Base-by-base conservation (phyloP, 2,888 invertebrate genomes). In the Cybosia mesomella region DNA sequence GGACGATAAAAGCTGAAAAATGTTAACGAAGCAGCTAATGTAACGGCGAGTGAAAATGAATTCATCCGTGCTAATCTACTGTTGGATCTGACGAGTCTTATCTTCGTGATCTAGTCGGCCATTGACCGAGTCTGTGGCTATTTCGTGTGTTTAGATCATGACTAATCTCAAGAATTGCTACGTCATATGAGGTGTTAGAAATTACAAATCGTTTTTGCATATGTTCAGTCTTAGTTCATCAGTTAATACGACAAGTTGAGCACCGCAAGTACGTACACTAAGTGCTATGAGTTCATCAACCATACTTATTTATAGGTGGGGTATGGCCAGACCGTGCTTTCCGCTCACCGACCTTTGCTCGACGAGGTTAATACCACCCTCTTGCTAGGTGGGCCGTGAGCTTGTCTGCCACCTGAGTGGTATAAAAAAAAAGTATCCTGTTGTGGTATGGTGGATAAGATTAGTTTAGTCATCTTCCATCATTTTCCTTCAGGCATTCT, bases 21-120 rank as follows among this genome's bases (percentile, higher is more conserved):
- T 87, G 74, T 88, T 87, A 87, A 88, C 84, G 85, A 86, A 84
- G 73, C 78, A 67, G 28, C 66, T 76, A 77, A 77, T 76, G 75
- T 77, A 80, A 79, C 73, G 79, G 75, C 72, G 75, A 75, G 75
- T 74, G 72, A 79, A 81, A 81, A 85, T 83, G 82, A 83, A 85
- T 83, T 82, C 79, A 78, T 80, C 72, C 68, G 72, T 54, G 54
- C 70, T 80, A 73, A 81, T 82, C 81, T 70, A 36, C 58, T 77
- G 76, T 81, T 74, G 68, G 82, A 84, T 83, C 75, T 73, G 60
- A 62, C 39, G 66, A 67, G 73, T 24, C 58, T 87, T 85, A 89
- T 89, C 89, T 24, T 67, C 66, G 62, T 68, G 73, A 89, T 87
- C 85, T 84, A 80, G 76, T 71, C 76, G 83, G 82, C 79, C 83